Evolutionary conservation across 2,888 invertebrate species (phyloP), one percentile per base, ranked within the genome.

Genomic region (Junonia oenone): DNA sequence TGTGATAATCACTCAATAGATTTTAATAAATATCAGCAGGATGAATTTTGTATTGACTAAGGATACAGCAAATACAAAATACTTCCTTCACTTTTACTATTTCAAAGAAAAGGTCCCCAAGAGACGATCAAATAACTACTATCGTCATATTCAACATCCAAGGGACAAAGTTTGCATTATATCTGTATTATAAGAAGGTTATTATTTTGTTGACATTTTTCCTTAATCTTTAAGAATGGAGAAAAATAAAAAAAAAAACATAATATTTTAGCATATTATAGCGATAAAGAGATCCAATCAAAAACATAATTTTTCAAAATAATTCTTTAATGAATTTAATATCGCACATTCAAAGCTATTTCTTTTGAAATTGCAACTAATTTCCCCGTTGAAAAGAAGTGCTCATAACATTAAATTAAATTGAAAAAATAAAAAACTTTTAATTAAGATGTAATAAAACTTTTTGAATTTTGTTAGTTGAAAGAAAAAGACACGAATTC

Each of bases 401-500:
- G 5, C 13, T 38, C 38, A 31, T 31, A 6, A n/a, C 19, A 11
- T 14, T 31, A 2, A 46, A 31, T 6, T 6, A 19, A 37, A 37
- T 5, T 14, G 8, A 48, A 17, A 37, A 45, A 26, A 14, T 27
- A 13, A 48, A 17, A 37, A 45, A 26, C 22, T 27, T 49, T 27
- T 55, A 15, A 55, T 55, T 49, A 29, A 55, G 33, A 48, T 35
- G 22, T 46, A 51, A 51, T 51, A 43, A 47, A 58, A 55, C 48
- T 58, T 55, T 46, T 55, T 50, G 46, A 33, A 60, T 58, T 58
- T 57, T 38, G 14, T 46, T 37, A 46, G 51, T 50, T 38, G 52
- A 60, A 60, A 58, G 40, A 57, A 55, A 47, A 47, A 37, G 40
- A 53, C 14, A 46, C 27, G 45, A 46, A 29, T 45, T 46, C 49